Conservation (phyloP, 2,113 vertebrate species). For the Crotophaga sulcirostris region DNA sequence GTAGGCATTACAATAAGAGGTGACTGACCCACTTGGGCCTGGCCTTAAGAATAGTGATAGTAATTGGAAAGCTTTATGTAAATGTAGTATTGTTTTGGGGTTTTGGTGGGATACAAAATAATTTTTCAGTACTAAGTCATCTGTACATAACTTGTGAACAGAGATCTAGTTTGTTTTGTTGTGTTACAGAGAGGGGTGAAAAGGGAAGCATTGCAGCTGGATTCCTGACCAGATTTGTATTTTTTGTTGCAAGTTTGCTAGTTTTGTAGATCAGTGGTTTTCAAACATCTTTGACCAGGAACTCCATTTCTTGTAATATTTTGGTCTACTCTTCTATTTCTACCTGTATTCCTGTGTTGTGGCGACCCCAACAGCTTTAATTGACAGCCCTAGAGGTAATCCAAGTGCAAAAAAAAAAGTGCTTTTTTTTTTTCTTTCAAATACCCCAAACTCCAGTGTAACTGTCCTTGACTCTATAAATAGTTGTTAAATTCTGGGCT, state of each 20-base stretch:
- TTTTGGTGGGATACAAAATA: neutral
- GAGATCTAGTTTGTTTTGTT: neutral
- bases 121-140: neutral
- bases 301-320: neutral
- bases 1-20: fast-evolving
- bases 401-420: neutral
- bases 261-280: neutral
- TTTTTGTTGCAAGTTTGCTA: neutral
- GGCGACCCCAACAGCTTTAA: neutral
- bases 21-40: neutral
- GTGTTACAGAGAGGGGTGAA: neutral
- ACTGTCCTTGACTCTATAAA: neutral
- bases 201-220: neutral
- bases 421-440: neutral
- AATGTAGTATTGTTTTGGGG: neutral
- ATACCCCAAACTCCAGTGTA: neutral
- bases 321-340: neutral
- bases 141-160: neutral
- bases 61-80: neutral
- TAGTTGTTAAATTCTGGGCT: neutral
- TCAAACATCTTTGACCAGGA: neutral
- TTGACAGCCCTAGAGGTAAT: neutral
- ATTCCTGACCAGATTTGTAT: neutral
- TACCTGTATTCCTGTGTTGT: fast-evolving
- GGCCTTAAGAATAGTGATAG: too few species aligned